Evolutionary conservation across 2,888 invertebrate species (phyloP).

Genomic region (Nomada fucata): DNA sequence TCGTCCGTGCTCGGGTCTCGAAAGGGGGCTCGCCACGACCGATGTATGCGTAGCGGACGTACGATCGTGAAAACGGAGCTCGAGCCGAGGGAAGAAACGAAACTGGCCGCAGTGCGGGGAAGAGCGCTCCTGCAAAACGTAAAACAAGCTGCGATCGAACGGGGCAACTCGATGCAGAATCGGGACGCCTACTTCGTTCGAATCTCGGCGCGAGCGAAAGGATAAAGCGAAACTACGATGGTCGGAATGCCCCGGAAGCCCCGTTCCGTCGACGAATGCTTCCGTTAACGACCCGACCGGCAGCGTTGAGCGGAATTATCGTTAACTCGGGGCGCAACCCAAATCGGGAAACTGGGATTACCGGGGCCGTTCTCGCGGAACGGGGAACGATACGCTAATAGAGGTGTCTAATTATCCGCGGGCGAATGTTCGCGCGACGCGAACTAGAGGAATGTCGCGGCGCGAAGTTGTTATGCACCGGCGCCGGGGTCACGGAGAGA

Average conservation of each 20-base stretch:
- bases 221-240: neutral
- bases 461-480: neutral
- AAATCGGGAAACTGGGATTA: neutral
- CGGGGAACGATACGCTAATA: slow-evolving; percentile 11
- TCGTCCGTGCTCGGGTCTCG: neutral
- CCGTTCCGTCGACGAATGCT: slow-evolving; percentile 37
- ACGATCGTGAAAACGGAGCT: neutral
- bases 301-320: slow-evolving; percentile 50
- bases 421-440: slow-evolving; percentile 26
- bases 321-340: slow-evolving; percentile 17
- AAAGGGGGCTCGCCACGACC: neutral
- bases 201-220: neutral
- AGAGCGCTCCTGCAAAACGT: neutral
- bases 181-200: neutral
- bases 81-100: neutral
- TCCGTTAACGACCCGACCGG: slow-evolving; percentile 36
- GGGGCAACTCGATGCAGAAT: neutral
- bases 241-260: slow-evolving; percentile 34
- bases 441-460: slow-evolving; percentile 8
- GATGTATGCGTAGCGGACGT: no score
- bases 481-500: slow-evolving; percentile 22
- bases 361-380: slow-evolving; percentile 23
- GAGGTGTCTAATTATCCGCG: slow-evolving; percentile 43
- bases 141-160: neutral
- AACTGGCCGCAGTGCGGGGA: no score